These are phyloP conservation scores for Calcarius lapponicus DNA, from an alignment of 2,797 vertebrate species.

Conservation along the genomic window DNA sequence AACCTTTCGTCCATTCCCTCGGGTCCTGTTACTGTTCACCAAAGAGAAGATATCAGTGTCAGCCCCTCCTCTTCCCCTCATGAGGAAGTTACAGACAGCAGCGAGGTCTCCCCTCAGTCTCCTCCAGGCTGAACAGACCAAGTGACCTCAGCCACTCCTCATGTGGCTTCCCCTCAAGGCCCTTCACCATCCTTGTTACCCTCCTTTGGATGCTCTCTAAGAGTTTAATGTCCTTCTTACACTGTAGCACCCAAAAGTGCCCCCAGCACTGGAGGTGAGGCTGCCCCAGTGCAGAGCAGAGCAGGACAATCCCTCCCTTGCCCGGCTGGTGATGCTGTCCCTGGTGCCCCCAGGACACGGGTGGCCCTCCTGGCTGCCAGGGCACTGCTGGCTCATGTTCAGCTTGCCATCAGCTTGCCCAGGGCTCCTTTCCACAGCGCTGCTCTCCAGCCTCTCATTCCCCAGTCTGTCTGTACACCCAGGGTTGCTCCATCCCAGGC, in stretches of 20 bases:
- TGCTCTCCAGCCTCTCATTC: neutral
- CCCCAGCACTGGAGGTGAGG: neutral
- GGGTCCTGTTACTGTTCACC: neutral
- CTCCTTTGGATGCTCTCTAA: no score
- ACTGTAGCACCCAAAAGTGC: neutral
- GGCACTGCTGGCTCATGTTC: neutral
- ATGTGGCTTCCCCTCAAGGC: fast-evolving
- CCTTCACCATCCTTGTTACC: neutral
- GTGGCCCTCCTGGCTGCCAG: neutral
- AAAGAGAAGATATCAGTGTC: neutral
- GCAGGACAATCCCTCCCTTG: neutral
- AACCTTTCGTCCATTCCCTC: neutral
- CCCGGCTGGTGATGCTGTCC: neutral
- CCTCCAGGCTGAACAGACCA: neutral
- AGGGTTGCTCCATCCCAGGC: neutral
- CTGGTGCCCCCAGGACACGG: neutral
- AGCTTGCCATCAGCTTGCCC: no score
- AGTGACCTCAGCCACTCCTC: neutral
- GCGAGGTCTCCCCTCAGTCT: neutral
- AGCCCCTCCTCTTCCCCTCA: neutral
- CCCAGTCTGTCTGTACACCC: neutral
- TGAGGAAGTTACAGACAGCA: fast-evolving
- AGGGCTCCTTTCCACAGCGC: neutral
- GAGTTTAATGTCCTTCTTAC: neutral
- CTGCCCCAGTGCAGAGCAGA: neutral